Conservation (phyloP, 2,113 vertebrate species). For the Callospermophilus lateralis region DNA sequence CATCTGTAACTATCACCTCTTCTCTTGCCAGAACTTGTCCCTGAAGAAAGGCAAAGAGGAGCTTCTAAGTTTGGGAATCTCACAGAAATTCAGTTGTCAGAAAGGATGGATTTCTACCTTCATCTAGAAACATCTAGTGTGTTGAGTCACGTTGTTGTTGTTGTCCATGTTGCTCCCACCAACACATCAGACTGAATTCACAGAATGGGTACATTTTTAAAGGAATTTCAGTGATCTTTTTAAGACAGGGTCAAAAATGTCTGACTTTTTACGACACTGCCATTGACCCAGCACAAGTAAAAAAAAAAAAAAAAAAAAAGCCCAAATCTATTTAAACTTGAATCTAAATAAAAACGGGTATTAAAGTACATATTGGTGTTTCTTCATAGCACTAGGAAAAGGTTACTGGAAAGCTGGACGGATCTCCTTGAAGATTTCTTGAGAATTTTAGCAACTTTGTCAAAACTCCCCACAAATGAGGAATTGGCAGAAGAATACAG, state of each 20-base stretch:
- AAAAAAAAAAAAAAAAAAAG: background rate
- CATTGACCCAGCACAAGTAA: background rate
- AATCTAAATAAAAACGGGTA: background rate
- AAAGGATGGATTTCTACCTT: conserved; percentile 25
- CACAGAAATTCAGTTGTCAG: conserved; percentile 4
- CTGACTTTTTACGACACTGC: background rate
- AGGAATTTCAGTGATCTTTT: background rate
- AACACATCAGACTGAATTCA: conserved; percentile 9
- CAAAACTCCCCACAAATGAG: background rate
- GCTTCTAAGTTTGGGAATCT: background rate
- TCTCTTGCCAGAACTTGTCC: background rate
- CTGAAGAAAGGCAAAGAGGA: background rate
- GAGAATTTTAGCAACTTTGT: background rate
- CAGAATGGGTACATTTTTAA: conserved; percentile 13
- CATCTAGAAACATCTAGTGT: background rate
- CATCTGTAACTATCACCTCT: background rate
- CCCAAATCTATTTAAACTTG: background rate
- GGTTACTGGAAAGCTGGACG: background rate
- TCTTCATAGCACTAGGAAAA: background rate
- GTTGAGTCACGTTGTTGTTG: background rate
- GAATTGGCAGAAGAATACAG: background rate
- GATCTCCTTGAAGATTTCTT: background rate
- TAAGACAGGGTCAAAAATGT: background rate
- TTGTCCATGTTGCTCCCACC: background rate
- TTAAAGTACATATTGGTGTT: background rate